Percentiles rank a stretch among this genome's conserved stretches.
phyloP scores from a whole-genome alignment of 2,888 invertebrate species.

The Brenthis ino region DNA sequence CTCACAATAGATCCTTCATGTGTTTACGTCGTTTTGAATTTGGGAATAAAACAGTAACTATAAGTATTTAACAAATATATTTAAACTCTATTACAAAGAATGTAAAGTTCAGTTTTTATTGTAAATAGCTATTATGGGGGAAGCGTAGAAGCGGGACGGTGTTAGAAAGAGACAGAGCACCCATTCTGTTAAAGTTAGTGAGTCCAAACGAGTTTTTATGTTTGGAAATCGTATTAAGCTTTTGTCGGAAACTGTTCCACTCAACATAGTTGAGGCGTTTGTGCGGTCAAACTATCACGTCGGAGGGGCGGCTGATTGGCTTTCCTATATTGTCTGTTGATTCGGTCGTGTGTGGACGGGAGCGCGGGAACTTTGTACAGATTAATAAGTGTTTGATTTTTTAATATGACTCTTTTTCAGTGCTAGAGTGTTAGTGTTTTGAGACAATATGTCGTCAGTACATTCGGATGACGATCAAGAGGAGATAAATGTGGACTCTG shows the following conservation, averaged over 20 bases:
- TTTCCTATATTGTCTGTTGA: conserved; percentile 71
- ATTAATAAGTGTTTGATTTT: conserved; percentile 39
- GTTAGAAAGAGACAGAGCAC: conserved; percentile 69
- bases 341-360: conserved; percentile 71
- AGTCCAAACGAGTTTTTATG: conserved; percentile 82
- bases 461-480: conserved; percentile 85
- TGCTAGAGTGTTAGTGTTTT: conserved; percentile 58
- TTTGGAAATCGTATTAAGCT: conserved; percentile 83
- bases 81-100: neutral
- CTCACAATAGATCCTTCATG: conserved; percentile 56
- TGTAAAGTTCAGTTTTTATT: conserved; percentile 45
- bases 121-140: conserved; percentile 56
- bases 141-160: conserved; percentile 72
- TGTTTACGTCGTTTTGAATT: conserved; percentile 65
- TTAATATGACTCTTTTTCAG: conserved; percentile 47
- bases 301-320: conserved; percentile 75
- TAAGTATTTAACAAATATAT: conserved; percentile 40
- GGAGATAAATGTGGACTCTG: conserved; percentile 86
- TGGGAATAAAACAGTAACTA: conserved; percentile 62
- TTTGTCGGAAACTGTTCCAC: conserved; percentile 82
- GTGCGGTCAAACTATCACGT: conserved; percentile 79
- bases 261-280: conserved; percentile 80
- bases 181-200: conserved; percentile 78
- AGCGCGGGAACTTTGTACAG: conserved; percentile 53
- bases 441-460: conserved; percentile 72